Evolutionary conservation across 1,140 invertebrate genomes (phyloP).

Genomic region (Drosophila obscura): DNA sequence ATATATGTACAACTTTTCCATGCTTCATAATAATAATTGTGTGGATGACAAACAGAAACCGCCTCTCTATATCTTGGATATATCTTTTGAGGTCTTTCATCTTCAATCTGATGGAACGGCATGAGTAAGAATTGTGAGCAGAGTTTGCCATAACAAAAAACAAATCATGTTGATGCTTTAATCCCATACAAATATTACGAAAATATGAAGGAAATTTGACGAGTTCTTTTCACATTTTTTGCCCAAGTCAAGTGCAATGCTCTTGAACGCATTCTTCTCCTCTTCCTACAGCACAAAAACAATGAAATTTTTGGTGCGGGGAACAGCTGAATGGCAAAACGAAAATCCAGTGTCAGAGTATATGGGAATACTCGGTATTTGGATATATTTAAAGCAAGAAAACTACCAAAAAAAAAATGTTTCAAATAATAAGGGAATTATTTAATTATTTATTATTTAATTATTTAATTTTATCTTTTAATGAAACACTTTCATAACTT

Average conservation of each 20-base stretch:
- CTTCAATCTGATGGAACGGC: not conserved
- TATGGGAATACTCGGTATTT: too few relatives aligned
- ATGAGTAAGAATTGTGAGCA: constrained; percentile 32
- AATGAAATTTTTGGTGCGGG: too few relatives aligned
- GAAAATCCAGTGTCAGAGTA: not conserved
- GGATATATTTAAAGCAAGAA: too few relatives aligned
- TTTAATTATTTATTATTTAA: too few relatives aligned
- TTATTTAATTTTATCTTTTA: too few relatives aligned
- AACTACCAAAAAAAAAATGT: too few relatives aligned
- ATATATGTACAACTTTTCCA: not conserved
- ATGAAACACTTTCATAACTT: too few relatives aligned
- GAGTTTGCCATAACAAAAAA: not conserved
- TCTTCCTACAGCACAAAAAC: too few relatives aligned
- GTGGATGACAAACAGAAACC: constrained; percentile 2
- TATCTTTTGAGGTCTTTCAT: constrained; percentile 21
- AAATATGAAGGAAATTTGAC: constrained; percentile 3
- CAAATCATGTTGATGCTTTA: constrained; percentile 18
- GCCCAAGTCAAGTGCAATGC: too few relatives aligned
- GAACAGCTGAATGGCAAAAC: too few relatives aligned
- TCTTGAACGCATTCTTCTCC: too few relatives aligned
- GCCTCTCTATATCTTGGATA: constrained; percentile 13
- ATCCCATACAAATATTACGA: constrained; percentile 6
- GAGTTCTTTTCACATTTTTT: not conserved
- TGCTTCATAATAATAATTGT: constrained; percentile 1
- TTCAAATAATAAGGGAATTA: too few relatives aligned